Evolutionary conservation across 2,113 vertebrate genomes (phyloP).

Genomic region (Ictidomys tridecemlineatus): DNA sequence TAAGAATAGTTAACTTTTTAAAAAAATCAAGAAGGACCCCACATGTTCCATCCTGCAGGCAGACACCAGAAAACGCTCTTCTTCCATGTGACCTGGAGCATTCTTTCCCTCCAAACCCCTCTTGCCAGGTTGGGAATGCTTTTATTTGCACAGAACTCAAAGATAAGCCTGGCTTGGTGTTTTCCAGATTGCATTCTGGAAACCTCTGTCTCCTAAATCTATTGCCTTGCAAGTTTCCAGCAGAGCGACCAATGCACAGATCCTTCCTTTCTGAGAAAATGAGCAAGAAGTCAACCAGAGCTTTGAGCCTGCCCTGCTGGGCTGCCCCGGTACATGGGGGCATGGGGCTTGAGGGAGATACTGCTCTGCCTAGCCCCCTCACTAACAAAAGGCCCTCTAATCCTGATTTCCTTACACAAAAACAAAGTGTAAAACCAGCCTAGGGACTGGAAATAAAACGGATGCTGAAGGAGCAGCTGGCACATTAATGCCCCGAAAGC

Average conservation of each 20-base stretch:
- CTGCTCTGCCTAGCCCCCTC: background rate
- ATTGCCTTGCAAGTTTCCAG: background rate
- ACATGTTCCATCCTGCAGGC: background rate
- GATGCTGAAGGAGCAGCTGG: slow-evolving; percentile 56
- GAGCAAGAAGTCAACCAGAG: slow-evolving; percentile 37
- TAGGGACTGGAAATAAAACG: slow-evolving; percentile 47
- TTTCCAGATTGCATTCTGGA: background rate
- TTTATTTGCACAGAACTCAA: background rate
- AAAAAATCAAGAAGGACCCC: background rate
- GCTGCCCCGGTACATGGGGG: background rate
- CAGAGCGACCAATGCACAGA: background rate
- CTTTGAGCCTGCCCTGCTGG: background rate
- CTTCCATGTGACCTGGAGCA: background rate
- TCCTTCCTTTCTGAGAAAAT: background rate
- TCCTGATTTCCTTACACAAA: slow-evolving; percentile 51
- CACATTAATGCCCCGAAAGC: slow-evolving; percentile 6
- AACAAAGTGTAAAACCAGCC: slow-evolving; percentile 56
- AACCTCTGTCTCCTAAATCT: background rate
- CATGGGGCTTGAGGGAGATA: background rate
- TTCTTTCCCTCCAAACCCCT: background rate
- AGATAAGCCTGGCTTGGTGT: background rate
- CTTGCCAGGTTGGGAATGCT: background rate
- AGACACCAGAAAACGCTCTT: background rate
- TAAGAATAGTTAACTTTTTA: slow-evolving; percentile 7
- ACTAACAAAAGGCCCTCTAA: slow-evolving; percentile 67